These are phyloP conservation scores for Tetrao urogallus DNA, from an alignment of 2,113 vertebrate genomes.

Conservation along the genomic window DNA sequence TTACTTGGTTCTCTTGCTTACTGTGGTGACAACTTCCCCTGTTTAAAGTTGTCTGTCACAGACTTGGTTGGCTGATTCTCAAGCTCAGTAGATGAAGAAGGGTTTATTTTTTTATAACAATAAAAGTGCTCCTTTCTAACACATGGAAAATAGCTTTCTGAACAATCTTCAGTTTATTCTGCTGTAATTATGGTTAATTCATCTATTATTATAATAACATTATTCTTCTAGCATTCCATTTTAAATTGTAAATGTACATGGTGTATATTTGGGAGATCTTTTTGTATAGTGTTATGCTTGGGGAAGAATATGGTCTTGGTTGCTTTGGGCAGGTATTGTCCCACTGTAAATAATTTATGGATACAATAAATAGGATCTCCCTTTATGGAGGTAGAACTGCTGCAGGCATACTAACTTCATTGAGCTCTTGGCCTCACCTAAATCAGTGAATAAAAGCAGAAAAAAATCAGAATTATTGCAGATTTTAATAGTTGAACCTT, in stretches of 20 bases:
- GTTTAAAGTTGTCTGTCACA: not conserved
- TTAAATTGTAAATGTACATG: not conserved
- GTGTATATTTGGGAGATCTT: not conserved
- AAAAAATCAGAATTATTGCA: not conserved
- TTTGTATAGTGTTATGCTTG: not conserved
- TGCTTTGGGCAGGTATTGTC: not conserved
- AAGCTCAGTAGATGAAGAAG: not conserved
- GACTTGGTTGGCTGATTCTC: not conserved
- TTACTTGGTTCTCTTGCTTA: not conserved
- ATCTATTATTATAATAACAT: not conserved
- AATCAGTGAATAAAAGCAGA: not conserved
- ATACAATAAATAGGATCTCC: not conserved
- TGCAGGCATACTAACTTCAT: not conserved
- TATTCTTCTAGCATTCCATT: not conserved
- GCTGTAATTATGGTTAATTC: accelerated
- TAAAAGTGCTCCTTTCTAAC: not conserved
- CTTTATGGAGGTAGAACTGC: not conserved
- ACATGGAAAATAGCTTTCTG: not conserved
- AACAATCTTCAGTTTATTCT: not conserved
- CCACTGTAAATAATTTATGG: conserved; percentile 8
- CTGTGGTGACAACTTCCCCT: not conserved
- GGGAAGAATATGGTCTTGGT: not conserved
- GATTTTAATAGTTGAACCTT: not conserved
- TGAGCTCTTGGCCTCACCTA: not conserved
- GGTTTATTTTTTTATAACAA: not conserved